Conservation (phyloP, 2,888 invertebrate genomes). For the Pseudanteris insignis region DNA sequence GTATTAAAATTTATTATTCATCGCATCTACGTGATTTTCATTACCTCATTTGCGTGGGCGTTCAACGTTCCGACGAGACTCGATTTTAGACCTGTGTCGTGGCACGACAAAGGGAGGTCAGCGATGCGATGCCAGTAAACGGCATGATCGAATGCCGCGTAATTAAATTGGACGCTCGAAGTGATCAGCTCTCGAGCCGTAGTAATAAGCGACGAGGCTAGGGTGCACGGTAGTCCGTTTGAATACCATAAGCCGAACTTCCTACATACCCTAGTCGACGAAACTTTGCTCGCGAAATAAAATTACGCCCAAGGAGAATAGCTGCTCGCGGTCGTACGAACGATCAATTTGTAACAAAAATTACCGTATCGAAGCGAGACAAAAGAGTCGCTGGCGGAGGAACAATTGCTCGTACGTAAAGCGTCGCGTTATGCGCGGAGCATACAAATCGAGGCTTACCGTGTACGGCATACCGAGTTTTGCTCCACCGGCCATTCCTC, state of each 20-base stretch:
- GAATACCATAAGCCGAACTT: too few species aligned
- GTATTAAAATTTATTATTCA: conserved; percentile 20
- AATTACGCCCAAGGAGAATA: conserved; percentile 51
- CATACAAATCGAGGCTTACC: conserved; percentile 60
- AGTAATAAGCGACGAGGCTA: conserved; percentile 43
- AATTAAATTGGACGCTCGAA: conserved; percentile 51
- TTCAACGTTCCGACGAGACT: conserved; percentile 15
- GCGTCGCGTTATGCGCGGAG: conserved; percentile 53
- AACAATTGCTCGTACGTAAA: conserved; percentile 53
- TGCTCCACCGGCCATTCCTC: conserved; percentile 51
- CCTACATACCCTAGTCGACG: too few species aligned
- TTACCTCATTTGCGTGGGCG: conserved; percentile 2
- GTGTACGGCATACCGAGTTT: conserved; percentile 48
- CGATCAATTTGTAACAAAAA: conserved; percentile 43
- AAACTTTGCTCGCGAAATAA: conserved; percentile 54
- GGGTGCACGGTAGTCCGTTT: too few species aligned
- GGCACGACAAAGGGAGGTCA: conserved; percentile 15
- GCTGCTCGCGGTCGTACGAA: conserved; percentile 28
- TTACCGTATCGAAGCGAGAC: conserved; percentile 50
- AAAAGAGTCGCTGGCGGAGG: conserved; percentile 49
- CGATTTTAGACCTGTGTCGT: conserved; percentile 12
- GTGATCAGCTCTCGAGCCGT: conserved; percentile 47
- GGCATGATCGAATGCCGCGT: conserved; percentile 51
- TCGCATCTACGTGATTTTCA: conserved; percentile 18
- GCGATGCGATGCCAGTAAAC: conserved; percentile 26